Evolutionary conservation across 1,140 invertebrate species (phyloP), one percentile per base, ranked within the genome.

Genomic region (Chrysoperla carnea): DNA sequence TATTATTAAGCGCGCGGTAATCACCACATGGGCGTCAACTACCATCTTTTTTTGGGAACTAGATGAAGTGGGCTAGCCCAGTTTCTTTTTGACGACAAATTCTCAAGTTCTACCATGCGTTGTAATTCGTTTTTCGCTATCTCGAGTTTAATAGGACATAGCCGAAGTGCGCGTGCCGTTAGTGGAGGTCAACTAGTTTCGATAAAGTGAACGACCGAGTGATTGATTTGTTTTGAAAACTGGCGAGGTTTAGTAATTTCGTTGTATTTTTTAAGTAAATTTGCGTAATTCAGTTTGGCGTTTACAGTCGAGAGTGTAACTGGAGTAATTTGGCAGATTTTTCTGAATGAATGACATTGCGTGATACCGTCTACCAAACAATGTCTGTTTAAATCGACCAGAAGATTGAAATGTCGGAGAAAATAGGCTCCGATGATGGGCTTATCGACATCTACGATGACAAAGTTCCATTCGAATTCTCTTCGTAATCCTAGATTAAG

Each of bases 1-100:
- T 61, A 13, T n/a, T 42, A 17, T 56, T 52, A 0, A 56, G 37
- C 8, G 39, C 39, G 0, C 55, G 42, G 23, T 54, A 59, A 29
- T 56, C 54, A 0, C 51, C 55, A 23, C 55, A 58, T 3, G 53
- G 52, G 13, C 53, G n/a, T 37, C 38, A 44, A 12, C 15, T 17
- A 4, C 44, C 47, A 41, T 43, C 36, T 31, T 57, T 56, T 37
- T 55, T 58, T 6, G 48, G 17, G 39, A 7, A 45, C 50, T 29
- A 48, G 1, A 15, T 50, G 47, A 11, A 53, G 44, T 45, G 33
- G 35, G 7, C 6, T 43, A 9, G 46, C 33, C 44, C 39, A 48
- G 0, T 12, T 12, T 27, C 42, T 50, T 5, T 29, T 39, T 2
- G 47, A 47, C 14, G 35, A 9, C 29, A 17, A 8, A 44, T 49